Percentiles rank a stretch among this genome's conserved stretches.
phyloP scores from a whole-genome alignment of 2,797 vertebrate species.

The Amniataba percoides region DNA sequence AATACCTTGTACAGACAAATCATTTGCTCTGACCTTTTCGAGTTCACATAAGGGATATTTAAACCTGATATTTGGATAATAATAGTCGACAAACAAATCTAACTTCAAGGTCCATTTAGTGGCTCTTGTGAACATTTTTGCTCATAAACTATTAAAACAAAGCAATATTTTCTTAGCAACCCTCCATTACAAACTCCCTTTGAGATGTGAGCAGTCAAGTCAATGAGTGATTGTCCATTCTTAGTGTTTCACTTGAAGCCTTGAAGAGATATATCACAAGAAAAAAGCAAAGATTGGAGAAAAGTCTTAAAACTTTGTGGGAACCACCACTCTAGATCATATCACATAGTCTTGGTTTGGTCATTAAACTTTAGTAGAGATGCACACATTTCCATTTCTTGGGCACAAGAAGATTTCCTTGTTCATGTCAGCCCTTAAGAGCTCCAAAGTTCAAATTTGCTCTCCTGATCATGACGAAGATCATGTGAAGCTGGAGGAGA shows the following conservation, averaged over 20 bases:
- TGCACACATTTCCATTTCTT: not conserved
- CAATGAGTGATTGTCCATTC: not conserved
- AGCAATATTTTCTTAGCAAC: not conserved
- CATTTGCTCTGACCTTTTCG: not conserved
- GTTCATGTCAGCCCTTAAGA: not conserved
- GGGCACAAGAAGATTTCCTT: not conserved
- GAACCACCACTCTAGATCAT: not conserved
- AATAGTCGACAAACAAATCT: not conserved
- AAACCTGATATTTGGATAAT: not conserved
- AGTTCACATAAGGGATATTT: not conserved
- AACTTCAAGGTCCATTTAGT: not conserved
- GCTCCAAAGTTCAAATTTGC: not conserved
- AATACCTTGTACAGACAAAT: slow-evolving; percentile 1
- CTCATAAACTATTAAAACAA: not conserved
- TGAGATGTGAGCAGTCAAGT: not conserved
- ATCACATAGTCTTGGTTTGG: not conserved
- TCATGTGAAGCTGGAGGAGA: not conserved
- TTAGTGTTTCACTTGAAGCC: not conserved
- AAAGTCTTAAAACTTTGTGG: not conserved
- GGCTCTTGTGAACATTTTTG: not conserved
- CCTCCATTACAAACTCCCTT: not conserved
- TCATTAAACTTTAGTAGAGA: not conserved
- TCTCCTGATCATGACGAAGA: not conserved
- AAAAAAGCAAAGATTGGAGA: not conserved
- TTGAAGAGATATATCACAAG: not conserved